Conservation (phyloP, 2,797 vertebrate genomes). For the Lepus oiostolus region DNA sequence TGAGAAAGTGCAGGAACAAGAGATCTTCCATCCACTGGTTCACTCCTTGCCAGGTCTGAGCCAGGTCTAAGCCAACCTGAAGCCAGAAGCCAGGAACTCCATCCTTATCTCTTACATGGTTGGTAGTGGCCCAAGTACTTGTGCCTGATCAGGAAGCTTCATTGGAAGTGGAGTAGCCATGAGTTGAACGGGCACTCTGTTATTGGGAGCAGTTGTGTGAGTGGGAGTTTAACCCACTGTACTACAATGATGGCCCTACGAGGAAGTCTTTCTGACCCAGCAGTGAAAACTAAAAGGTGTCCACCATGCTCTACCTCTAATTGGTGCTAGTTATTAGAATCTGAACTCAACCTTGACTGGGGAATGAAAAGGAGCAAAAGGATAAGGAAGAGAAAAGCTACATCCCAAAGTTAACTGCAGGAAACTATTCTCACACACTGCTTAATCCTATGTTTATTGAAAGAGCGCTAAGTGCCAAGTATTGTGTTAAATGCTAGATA, state of each 20-base stretch:
- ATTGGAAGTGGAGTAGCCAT: too few relatives aligned
- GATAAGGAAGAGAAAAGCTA: background rate
- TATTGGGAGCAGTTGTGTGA: too few relatives aligned
- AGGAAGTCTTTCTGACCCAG: background rate
- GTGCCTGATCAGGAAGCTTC: too few relatives aligned
- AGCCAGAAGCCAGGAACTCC: too few relatives aligned
- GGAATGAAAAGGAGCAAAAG: background rate
- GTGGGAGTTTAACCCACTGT: too few relatives aligned
- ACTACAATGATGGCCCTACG: background rate
- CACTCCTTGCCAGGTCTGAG: too few relatives aligned
- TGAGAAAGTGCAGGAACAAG: too few relatives aligned
- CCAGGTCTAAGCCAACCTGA: too few relatives aligned
- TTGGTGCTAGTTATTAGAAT: background rate
- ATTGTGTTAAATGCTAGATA: background rate
- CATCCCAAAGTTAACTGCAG: background rate
- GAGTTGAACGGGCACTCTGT: too few relatives aligned
- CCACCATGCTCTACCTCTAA: background rate
- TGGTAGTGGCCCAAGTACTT: too few relatives aligned
- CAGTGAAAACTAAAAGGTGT: slow-evolving; percentile 5
- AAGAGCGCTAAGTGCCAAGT: background rate
- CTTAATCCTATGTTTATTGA: background rate
- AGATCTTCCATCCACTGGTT: too few relatives aligned
- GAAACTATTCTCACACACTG: background rate
- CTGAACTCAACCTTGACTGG: background rate
- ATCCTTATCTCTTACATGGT: too few relatives aligned